phyloP scores from a whole-genome alignment of 2,797 vertebrate genomes.

The Fistularia tabacaria region DNA sequence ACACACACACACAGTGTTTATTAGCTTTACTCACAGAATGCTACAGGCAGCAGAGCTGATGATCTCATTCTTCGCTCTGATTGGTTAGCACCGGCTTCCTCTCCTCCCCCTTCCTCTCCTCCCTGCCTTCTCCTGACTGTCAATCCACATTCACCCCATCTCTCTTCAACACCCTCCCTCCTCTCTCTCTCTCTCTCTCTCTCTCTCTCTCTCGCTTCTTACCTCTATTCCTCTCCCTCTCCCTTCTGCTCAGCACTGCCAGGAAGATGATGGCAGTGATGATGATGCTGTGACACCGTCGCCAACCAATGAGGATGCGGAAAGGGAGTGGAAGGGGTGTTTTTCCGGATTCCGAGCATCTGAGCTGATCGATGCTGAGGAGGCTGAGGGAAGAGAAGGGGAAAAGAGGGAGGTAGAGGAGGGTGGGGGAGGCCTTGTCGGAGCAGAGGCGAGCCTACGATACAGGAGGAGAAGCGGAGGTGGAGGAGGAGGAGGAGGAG shows the following conservation, averaged over 20 bases:
- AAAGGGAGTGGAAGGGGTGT: slow-evolving; percentile 76
- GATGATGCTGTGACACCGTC: slow-evolving; percentile 74
- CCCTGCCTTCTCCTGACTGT: slow-evolving; percentile 35
- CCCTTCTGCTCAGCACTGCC: slow-evolving; percentile 57
- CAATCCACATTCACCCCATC: slow-evolving; percentile 37
- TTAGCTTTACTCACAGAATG: slow-evolving; percentile 46
- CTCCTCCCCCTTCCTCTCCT: slow-evolving; percentile 26
- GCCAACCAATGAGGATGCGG: slow-evolving; percentile 66
- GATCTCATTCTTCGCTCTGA: slow-evolving; percentile 71
- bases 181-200: neutral
- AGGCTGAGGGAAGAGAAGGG: slow-evolving; percentile 63
- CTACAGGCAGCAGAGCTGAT: slow-evolving; percentile 58
- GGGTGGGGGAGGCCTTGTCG: slow-evolving; percentile 65
- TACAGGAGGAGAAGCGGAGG: slow-evolving; percentile 33
- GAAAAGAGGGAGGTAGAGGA: slow-evolving; percentile 66
- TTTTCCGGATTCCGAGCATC: slow-evolving; percentile 72
- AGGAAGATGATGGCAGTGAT: slow-evolving; percentile 65
- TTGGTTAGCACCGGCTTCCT: slow-evolving; percentile 56
- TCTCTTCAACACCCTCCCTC: slow-evolving; percentile 16
- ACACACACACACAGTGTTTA: slow-evolving; percentile 20
- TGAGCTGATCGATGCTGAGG: slow-evolving; percentile 86
- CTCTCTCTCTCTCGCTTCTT: slow-evolving; percentile 7
- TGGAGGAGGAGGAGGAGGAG: slow-evolving; percentile 35
- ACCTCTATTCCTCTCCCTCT: slow-evolving; percentile 7
- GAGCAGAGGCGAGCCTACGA: slow-evolving; percentile 34